phyloP scores from a whole-genome alignment of 2,113 vertebrate genomes.

The Cryptoleucopteryx plumbea region DNA sequence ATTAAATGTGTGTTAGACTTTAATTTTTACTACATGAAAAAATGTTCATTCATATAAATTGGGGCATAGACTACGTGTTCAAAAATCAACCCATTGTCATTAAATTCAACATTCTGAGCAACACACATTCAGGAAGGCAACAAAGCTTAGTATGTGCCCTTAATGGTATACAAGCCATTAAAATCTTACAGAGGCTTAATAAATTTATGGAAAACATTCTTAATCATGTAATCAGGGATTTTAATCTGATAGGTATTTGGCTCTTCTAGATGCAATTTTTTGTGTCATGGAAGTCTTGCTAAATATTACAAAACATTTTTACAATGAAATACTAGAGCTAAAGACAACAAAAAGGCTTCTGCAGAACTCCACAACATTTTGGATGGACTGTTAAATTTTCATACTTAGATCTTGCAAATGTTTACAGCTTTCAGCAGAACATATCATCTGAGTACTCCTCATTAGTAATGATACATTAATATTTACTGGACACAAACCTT shows the following conservation, averaged over 20 bases:
- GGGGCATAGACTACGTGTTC: background rate
- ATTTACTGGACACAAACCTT: background rate
- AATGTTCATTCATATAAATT: background rate
- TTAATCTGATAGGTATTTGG: background rate
- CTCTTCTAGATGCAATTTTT: background rate
- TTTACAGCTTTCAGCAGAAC: background rate
- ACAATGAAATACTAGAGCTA: background rate
- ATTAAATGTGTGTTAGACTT: background rate
- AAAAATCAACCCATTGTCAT: background rate
- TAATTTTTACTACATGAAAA: background rate
- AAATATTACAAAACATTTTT: background rate
- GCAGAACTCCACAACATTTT: background rate
- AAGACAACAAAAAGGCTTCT: background rate
- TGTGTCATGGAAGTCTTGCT: background rate
- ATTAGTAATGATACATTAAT: background rate
- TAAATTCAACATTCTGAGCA: background rate
- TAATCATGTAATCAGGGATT: background rate
- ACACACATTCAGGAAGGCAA: background rate
- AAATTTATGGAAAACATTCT: background rate
- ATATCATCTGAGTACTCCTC: background rate
- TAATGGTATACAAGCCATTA: background rate
- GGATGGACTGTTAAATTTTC: background rate
- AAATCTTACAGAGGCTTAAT: background rate
- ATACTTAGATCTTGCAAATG: background rate
- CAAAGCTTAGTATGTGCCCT: background rate